A percentile compares a stretch with the other conserved stretches of the same genome.
Conservation (phyloP, 2,888 invertebrate species). For the Drosophila nr. fundita region DNA sequence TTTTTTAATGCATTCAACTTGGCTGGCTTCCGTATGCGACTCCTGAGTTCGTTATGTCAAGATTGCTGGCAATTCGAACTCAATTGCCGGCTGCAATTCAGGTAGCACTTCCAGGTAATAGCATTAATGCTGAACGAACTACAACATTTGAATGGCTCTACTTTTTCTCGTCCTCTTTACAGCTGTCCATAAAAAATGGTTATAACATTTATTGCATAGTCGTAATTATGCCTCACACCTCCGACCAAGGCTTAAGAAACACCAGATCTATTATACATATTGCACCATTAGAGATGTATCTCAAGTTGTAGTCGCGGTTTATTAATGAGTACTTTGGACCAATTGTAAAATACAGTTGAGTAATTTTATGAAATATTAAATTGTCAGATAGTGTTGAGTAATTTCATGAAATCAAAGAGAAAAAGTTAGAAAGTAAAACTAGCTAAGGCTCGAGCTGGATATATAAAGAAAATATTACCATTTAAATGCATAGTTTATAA, state of each 20-base stretch:
- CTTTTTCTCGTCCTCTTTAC: conserved; percentile 5
- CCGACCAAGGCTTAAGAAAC: neutral
- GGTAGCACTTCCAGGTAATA: conserved; percentile 18
- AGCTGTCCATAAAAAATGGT: conserved; percentile 8
- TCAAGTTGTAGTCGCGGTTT: neutral
- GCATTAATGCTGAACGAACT: conserved; percentile 28
- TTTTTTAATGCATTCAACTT: conserved; percentile 11
- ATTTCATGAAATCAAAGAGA: neutral
- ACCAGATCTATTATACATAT: conserved; percentile 2
- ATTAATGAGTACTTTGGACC: neutral
- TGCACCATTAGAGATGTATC: neutral
- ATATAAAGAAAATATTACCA: neutral
- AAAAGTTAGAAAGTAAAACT: neutral
- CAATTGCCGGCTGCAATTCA: conserved; percentile 8
- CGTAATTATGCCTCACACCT: conserved; percentile 7
- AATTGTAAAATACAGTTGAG: neutral
- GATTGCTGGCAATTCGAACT: conserved; percentile 24
- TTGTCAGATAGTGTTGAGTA: neutral
- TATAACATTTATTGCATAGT: conserved; percentile 19
- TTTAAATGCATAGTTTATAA: neutral
- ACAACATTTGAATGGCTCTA: conserved; percentile 17
- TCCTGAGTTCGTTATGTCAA: conserved; percentile 35
- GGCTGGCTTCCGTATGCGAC: conserved; percentile 44
- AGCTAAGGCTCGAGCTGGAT: neutral
- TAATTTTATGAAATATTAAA: neutral